Evolutionary conservation across 2,888 invertebrate species (phyloP).

Genomic region (Tenodera sinensis): DNA sequence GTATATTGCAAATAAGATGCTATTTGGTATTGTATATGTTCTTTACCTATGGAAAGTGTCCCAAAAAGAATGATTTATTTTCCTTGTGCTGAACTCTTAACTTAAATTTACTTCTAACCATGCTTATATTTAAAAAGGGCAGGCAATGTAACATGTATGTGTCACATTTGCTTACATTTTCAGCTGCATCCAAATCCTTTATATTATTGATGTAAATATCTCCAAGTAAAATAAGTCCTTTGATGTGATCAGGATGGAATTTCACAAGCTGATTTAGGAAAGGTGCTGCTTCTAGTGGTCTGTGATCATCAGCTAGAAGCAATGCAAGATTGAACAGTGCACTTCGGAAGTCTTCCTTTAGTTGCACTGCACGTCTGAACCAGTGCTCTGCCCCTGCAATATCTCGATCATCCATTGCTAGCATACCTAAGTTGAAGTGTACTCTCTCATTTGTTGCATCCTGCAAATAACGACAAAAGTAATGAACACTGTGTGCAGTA

Average conservation of each 20-base stretch:
- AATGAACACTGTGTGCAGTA: background rate
- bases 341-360: slow-evolving; percentile 86
- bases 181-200: slow-evolving; percentile 90
- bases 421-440: slow-evolving; percentile 93
- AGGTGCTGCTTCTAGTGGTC: slow-evolving; percentile 88
- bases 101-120: no score
- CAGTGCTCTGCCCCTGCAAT: slow-evolving; percentile 84
- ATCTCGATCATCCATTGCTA: slow-evolving; percentile 92
- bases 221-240: slow-evolving; percentile 88
- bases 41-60: no score
- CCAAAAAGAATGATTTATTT: no score
- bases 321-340: slow-evolving; percentile 93
- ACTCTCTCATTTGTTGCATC: slow-evolving; percentile 80
- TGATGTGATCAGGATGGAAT: slow-evolving; percentile 89
- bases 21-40: no score
- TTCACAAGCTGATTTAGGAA: slow-evolving; percentile 87
- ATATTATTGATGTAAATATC: slow-evolving; percentile 95
- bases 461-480: slow-evolving; percentile 40
- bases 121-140: no score
- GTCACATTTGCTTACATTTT: slow-evolving; percentile 62
- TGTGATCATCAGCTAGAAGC: slow-evolving; percentile 79
- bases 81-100: no score
- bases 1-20: no score
- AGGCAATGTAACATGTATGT: background rate
- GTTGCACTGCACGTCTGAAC: slow-evolving; percentile 78